Percentiles rank a stretch among this genome's conserved stretches.
phyloP scores from a whole-genome alignment of 1,140 invertebrate genomes.

The Coboldia fuscipes region DNA sequence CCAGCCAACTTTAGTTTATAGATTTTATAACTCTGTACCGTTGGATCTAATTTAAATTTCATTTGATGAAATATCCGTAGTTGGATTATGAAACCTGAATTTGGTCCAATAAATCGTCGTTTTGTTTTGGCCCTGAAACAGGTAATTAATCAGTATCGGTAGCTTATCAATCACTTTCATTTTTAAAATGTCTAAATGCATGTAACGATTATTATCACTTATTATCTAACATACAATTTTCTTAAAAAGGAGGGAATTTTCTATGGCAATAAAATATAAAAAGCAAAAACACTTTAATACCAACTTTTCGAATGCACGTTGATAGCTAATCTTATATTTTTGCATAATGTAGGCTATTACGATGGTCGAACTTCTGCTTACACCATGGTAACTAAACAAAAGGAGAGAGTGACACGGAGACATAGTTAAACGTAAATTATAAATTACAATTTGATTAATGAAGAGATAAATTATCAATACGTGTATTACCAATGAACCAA shows the following conservation, averaged over 20 bases:
- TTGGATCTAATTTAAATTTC: constrained; percentile 44
- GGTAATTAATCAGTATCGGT: too few species aligned
- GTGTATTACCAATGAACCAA: constrained; percentile 52
- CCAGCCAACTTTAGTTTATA: constrained; percentile 54
- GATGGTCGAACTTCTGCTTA: constrained; percentile 65
- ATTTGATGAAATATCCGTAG: constrained; percentile 55
- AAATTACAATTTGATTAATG: constrained; percentile 3
- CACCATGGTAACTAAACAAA: constrained; percentile 46
- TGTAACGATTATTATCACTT: too few species aligned
- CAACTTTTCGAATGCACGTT: constrained; percentile 39
- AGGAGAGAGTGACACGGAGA: neutral
- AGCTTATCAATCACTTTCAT: too few species aligned
- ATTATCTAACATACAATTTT: too few species aligned
- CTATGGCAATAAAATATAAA: too few species aligned
- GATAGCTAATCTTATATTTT: constrained; percentile 45
- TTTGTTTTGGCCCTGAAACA: constrained; percentile 35
- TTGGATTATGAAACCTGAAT: constrained; percentile 53
- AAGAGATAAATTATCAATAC: constrained; percentile 1
- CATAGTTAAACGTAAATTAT: neutral
- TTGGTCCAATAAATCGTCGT: constrained; percentile 41
- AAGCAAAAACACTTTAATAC: constrained; percentile 2
- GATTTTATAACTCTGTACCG: constrained; percentile 49
- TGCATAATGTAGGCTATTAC: constrained; percentile 73
- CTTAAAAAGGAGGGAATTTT: too few species aligned
- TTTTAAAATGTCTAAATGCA: too few species aligned